Percentiles rank a stretch among this genome's conserved stretches.
phyloP scores from a whole-genome alignment of 2,113 vertebrate genomes.

The Empidonax traillii region DNA sequence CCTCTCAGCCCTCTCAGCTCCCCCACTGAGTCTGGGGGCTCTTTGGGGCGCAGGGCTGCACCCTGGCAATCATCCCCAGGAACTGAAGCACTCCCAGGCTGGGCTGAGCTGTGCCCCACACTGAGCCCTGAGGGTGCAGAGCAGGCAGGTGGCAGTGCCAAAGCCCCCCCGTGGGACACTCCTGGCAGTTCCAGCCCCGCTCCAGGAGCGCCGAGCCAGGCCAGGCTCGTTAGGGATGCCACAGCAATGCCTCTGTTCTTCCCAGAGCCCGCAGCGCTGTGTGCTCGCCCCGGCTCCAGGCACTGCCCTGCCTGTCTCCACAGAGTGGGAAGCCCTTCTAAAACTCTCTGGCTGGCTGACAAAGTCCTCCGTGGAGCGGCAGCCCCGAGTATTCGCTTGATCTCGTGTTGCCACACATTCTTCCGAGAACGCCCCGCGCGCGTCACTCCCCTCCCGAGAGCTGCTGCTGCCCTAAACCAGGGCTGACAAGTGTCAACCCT shows the following conservation, averaged over 20 bases:
- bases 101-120: neutral
- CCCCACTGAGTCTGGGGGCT: neutral
- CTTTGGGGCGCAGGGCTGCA: rapidly evolving
- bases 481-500: constrained; percentile 1
- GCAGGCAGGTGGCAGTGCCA: neutral
- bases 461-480: neutral
- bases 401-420: neutral
- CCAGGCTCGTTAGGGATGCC: neutral
- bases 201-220: neutral
- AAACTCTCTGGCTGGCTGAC: neutral
- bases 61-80: neutral
- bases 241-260: rapidly evolving
- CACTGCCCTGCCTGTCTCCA: neutral
- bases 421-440: neutral
- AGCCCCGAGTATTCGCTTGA: neutral
- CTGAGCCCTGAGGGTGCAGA: neutral
- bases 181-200: neutral
- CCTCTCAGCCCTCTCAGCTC: neutral
- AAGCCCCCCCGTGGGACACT: neutral
- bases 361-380: neutral
- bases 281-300: neutral
- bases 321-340: neutral
- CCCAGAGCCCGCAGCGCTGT: neutral
- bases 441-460: neutral
- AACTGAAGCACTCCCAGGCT: neutral